Base-by-base conservation (phyloP, 2,888 invertebrate genomes). In the Trilocha varians region DNA sequence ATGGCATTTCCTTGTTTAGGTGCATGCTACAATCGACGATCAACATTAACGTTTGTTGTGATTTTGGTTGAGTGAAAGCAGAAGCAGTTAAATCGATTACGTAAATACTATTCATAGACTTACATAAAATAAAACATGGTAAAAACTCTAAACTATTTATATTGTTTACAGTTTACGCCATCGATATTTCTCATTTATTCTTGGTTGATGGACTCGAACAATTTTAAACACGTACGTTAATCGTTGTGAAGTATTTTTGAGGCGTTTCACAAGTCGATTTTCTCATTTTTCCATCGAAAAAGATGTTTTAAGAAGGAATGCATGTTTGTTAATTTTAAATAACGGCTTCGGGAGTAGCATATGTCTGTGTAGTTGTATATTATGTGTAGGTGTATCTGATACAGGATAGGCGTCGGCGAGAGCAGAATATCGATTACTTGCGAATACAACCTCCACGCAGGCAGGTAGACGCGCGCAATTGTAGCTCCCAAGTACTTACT, bases 381-480 rank as follows among this genome's bases (percentile, higher is more conserved):
- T 11, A 11, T 6, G 11, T 25, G 25, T 25, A 25, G 25, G 25
- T 25, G 11, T 25, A 9, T 25, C 25, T 25, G 25, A 25, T 25
- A 25, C 11, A 25, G 25, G 25, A 25, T 25, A 25, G 25, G 25
- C 25, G 25, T 25, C 25, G 67, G 67, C 69, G 64, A 70, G 67
- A 69, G 70, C 66, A 47, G 65, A 71, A 65, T 75, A 83, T 79
- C 75, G 78, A 78, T 79, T 72, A 58, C 60, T 48, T 43, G 25
- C 25, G 25, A 25, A 25, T 25, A 18, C 32, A 14, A 32, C 14
- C 38, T 14, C 15, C 32, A n/a, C 16, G 38, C 38, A 42, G 38
- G 16, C 38, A 25, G 25, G 25, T 25, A 6, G 25, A 25, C 39
- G 39, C 34, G 17, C 39, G 39, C 39, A 25, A 11, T 25, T 25